phyloP scores from a whole-genome alignment of 2,888 invertebrate genomes.

The Labia minor region DNA sequence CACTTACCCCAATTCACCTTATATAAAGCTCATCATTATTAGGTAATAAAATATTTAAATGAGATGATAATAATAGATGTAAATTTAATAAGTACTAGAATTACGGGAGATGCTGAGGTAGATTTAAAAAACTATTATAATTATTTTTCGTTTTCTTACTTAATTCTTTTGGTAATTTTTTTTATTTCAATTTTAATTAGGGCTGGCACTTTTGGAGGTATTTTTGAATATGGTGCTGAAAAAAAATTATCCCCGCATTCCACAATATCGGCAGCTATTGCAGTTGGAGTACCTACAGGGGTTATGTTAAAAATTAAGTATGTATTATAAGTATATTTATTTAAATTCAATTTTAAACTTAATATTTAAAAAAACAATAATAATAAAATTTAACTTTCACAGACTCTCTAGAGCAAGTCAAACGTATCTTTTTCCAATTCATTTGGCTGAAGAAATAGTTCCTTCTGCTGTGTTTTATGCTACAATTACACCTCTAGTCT shows the following conservation, averaged over 20 bases:
- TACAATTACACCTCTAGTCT: slow-evolving; percentile 72
- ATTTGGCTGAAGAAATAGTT: slow-evolving; percentile 78
- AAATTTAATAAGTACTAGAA: no score
- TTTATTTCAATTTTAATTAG: no score
- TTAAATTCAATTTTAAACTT: background rate
- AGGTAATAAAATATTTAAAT: no score
- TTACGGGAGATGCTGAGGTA: no score
- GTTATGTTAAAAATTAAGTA: slow-evolving; percentile 81
- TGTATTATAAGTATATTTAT: slow-evolving; percentile 28
- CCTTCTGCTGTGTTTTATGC: slow-evolving; percentile 90
- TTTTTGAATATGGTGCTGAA: slow-evolving; percentile 83
- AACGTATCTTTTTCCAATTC: slow-evolving; percentile 77
- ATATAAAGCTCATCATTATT: no score
- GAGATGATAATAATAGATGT: no score
- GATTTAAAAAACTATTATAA: no score
- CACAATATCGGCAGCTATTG: slow-evolving; percentile 71
- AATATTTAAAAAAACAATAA: no score
- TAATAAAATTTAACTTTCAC: background rate
- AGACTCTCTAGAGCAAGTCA: slow-evolving; percentile 80
- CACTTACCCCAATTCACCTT: no score
- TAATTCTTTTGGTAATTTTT: no score
- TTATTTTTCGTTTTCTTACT: no score
- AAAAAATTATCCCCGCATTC: slow-evolving; percentile 87
- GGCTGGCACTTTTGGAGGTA: slow-evolving; percentile 73
- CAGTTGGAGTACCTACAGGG: slow-evolving; percentile 75